These are phyloP conservation scores for Gnathochromis pfefferi DNA, from an alignment of 2,113 vertebrate species.

Conservation along the genomic window DNA sequence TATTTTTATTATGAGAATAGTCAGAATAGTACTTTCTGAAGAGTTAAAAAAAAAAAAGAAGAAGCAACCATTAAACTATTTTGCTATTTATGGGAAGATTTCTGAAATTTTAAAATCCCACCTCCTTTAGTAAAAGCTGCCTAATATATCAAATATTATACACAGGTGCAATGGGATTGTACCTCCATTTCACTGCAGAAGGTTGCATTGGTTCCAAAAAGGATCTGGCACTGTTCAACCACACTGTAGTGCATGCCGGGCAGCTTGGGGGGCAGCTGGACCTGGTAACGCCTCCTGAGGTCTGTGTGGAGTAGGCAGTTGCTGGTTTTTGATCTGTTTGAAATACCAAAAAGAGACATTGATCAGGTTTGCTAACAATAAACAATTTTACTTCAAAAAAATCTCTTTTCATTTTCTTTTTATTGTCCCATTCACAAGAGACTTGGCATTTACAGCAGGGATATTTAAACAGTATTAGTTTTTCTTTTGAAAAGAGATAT, in stretches of 20 bases:
- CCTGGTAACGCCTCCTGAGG: constrained; percentile 75
- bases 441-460: neutral
- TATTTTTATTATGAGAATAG: neutral
- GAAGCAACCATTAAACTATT: fast-evolving
- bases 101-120: neutral
- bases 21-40: neutral
- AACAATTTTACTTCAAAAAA: neutral
- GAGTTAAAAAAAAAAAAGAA: neutral
- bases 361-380: neutral
- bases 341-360: neutral
- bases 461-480: neutral
- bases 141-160: neutral
- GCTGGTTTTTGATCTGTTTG: constrained; percentile 88
- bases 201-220: constrained; percentile 92
- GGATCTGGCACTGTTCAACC: constrained; percentile 93
- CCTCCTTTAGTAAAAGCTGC: neutral
- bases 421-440: neutral
- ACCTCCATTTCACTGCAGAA: constrained; percentile 98
- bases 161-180: neutral
- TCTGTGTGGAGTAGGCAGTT: constrained; percentile 84
- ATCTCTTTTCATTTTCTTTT: neutral
- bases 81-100: neutral
- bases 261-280: constrained; percentile 86
- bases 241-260: constrained; percentile 97
- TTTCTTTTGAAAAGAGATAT: neutral